Percentiles rank a stretch among this genome's conserved stretches.
Evolutionary conservation across 53 echinoderm and acorn worm species (phyloP).

Genomic region (Astropecten irregularis): DNA sequence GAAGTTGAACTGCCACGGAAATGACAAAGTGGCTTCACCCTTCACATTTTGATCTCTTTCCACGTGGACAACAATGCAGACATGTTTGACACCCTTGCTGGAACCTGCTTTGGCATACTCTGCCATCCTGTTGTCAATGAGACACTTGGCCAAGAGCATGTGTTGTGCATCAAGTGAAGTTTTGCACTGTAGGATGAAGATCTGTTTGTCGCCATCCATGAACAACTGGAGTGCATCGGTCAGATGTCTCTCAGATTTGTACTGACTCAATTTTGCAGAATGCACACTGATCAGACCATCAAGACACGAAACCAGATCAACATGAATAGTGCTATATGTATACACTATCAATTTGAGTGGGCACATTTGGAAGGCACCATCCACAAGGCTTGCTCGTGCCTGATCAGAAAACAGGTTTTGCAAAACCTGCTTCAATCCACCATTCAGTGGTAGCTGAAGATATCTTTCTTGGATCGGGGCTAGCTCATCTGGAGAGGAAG

Average conservation of each 20-base stretch:
- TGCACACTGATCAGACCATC: conserved; percentile 9
- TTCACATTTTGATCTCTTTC: conserved; percentile 44
- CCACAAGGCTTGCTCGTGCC: background rate
- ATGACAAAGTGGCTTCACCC: background rate
- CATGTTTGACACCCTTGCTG: conserved; percentile 18
- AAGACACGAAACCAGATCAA: conserved; percentile 10
- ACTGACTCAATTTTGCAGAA: conserved; percentile 35
- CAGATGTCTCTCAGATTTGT: conserved; percentile 48
- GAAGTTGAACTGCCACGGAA: conserved; percentile 69
- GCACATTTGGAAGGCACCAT: background rate
- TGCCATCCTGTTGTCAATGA: conserved; percentile 19
- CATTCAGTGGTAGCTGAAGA: conserved; percentile 27
- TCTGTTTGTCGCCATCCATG: background rate
- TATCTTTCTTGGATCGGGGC: conserved; percentile 2
- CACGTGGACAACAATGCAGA: conserved; percentile 48
- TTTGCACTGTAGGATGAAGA: conserved; percentile 55
- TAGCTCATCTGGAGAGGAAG: background rate
- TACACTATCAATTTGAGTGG: conserved; percentile 24
- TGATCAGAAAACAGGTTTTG: background rate
- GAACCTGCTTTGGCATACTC: background rate
- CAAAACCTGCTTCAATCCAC: conserved; percentile 34
- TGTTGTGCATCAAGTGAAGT: conserved; percentile 46
- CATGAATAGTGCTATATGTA: conserved; percentile 52
- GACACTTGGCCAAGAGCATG: conserved; percentile 47
- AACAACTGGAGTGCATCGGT: conserved; percentile 24